Evolutionary conservation across 2,113 vertebrate species (phyloP), one percentile per base, ranked within the genome.

Genomic region (Phalacrocorax brasilianus): DNA sequence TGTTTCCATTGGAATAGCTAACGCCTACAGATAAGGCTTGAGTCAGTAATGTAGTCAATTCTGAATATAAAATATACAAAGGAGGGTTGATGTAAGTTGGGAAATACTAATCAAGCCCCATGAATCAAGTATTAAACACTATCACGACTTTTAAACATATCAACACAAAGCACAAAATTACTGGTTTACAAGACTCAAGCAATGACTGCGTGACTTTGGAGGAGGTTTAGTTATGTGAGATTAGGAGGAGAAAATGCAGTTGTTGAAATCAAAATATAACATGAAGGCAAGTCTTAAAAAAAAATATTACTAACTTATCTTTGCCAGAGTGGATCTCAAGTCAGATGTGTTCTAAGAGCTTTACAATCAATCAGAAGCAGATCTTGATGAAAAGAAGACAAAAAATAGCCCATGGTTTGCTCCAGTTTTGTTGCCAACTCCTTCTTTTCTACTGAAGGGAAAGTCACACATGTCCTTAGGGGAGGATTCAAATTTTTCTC

Each of bases 101-200:
- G 89, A 95, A 95, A 96, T 95, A 95, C 65, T 92, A 95, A 91
- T 91, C 84, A 93, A 89, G 83, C 28, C 55, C 72, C 49, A 23
- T 88, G 85, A 89, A 95, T 89, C 82, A 88, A 91, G 76, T 58
- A 89, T 93, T 93, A 91, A 86, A 92, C 61, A 91, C 85, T 79
- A 90, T 78, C 68, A 75, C 71, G 92, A 86, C 83, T 86, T 85
- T 95, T 80, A 87, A 93, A 94, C 65, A 62, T 79, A 96, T 77
- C 86, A 93, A 94, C 88, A 92, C 66, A 80, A 82, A 76, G 85
- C 47, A 94, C 56, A 73, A 95, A 96, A 91, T 91, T 89, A 92
- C 68, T 84, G 47, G 75, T 83, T 93, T 92, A 88, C 66, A 35
- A 80, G 84, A 85, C 80, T 93, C 67, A 61, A 76, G 80, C 56